Evolutionary conservation across 1,140 invertebrate species (phyloP).

Genomic region (Nixonia krombeini): DNA sequence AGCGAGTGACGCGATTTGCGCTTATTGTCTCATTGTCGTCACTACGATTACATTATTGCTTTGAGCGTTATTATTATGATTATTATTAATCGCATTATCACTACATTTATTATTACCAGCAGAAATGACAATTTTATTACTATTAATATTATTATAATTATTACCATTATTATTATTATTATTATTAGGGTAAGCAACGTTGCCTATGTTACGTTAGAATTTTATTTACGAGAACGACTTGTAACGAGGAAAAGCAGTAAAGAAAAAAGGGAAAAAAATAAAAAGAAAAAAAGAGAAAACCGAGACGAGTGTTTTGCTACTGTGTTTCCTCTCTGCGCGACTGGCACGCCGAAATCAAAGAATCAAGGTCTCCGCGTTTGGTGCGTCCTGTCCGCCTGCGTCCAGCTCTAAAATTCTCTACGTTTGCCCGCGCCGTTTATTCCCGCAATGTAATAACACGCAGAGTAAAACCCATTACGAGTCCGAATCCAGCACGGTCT

Average conservation of each 20-base stretch:
- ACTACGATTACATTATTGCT: no score
- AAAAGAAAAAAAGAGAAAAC: constrained; percentile 40
- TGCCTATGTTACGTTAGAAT: constrained; percentile 61
- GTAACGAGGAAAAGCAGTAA: constrained; percentile 44
- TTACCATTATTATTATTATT: constrained; percentile 54
- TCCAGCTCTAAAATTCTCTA: no score
- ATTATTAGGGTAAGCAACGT: constrained; percentile 61
- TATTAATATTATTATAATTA: constrained; percentile 43
- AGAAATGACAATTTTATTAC: constrained; percentile 37
- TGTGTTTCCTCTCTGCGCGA: no score
- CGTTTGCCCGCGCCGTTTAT: no score
- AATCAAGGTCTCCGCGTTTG: no score
- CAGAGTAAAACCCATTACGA: constrained; percentile 50
- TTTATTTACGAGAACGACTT: constrained; percentile 62
- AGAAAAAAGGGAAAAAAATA: constrained; percentile 52
- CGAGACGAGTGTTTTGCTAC: no score
- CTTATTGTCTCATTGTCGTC: not conserved
- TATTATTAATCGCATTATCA: constrained; percentile 19
- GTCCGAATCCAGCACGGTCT: constrained; percentile 51
- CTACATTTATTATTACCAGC: constrained; percentile 8
- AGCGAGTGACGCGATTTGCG: no score
- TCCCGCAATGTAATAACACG: no score
- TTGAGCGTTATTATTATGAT: constrained; percentile 37
- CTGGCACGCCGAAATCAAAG: no score
- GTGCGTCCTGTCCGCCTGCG: no score